Base-by-base conservation (phyloP, 2,797 vertebrate genomes). In the Poeciliopsis presidionis region DNA sequence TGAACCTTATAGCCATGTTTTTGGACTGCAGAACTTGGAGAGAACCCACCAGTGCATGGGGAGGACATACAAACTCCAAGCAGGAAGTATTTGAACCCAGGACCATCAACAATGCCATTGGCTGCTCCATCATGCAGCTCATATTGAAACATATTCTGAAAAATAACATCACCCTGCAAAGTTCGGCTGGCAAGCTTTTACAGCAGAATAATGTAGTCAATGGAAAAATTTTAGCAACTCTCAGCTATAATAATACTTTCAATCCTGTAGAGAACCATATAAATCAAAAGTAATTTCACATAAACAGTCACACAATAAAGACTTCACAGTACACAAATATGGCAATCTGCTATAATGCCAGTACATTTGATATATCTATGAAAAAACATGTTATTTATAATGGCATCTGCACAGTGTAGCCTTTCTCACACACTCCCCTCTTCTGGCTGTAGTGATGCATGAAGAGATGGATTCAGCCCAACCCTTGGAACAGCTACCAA, bases 391-490 rank as follows among this genome's bases (percentile, higher is more conserved):
- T 76, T 82, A 77, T 84, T 84, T 73, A 83, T 85, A 46, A 55
- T 74, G 65, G 22, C 41, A 16, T 78, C 73, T 80, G 75, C 71
- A 86, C 81, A 88, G 74, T 86, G 79, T 74, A 43, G 72, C 75
- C 78, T 81, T 87, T 86, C 65, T 45, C 74, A 77, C 59, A 41
- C 59, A 12, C 75, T 87, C 72, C 55, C 74, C 57, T 51, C 74
- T 43, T 39, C 65, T 71, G 81, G 79, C 76, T 84, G 70, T 49
- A 75, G 51, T 63, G 83, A 75, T 14, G 63, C 80, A 83, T 85
- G 77, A 77, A 87, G 78, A 73, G 83, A 83, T 83, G 85, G 81
- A 87, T 76, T 79, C 75, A 84, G 79, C 81, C 84, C 74, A 88
- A 57, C 72, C 81, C 80, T 80, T 81, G 83, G 73, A 90, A 75